Base-by-base conservation (phyloP, 2,888 invertebrate species). In the Tanypteryx hageni region DNA sequence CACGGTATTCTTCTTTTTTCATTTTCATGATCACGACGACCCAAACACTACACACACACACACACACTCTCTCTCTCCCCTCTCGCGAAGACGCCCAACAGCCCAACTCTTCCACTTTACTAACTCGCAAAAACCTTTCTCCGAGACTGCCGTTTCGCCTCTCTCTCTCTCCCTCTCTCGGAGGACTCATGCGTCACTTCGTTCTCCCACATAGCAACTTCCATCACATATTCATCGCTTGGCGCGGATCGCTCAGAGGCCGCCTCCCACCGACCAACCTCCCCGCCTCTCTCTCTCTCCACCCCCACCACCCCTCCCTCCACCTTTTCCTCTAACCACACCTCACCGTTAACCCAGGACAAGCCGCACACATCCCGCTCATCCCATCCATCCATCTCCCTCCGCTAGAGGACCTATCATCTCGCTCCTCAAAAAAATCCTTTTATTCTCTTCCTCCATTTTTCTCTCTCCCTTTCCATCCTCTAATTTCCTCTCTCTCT, bases 191-290 rank as follows among this genome's bases (percentile, higher is more conserved):
- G 8, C 68, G 68, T 68, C 68, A 68, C 68, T 5, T 68, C n/a
- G 68, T n/a, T 18, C n/a, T 22, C 11, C 22, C 8, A 18, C 9
- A 7, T 7, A 18, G n/a, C 18, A 64, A 64, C 18, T 68, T 68
- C 68, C 68, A 68, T 68, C 68, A 68, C n/a, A 68, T 68, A 68
- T 68, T 68, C 68, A 68, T 68, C 68, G 68, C 68, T 68, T n/a
- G 68, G 68, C 68, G 18, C 9, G 68, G 68, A 68, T 68, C 68
- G 68, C 64, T n/a, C 64, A 18, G 7, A 14, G n/a, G 22, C n/a
- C n/a, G 9, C 44, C 44, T 22, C n/a, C 10, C 9, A 16, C 16
- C 64, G 14, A 44, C 44, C 44, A 44, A 44, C 44, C 44, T 44
- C 5, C 44, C 44, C 44, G 5, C 44, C 44, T 16, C 64, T 14